A percentile compares a stretch with the other conserved stretches of the same genome.
Conservation (phyloP, 2,797 vertebrate species). For the Eremophila alpestris region DNA sequence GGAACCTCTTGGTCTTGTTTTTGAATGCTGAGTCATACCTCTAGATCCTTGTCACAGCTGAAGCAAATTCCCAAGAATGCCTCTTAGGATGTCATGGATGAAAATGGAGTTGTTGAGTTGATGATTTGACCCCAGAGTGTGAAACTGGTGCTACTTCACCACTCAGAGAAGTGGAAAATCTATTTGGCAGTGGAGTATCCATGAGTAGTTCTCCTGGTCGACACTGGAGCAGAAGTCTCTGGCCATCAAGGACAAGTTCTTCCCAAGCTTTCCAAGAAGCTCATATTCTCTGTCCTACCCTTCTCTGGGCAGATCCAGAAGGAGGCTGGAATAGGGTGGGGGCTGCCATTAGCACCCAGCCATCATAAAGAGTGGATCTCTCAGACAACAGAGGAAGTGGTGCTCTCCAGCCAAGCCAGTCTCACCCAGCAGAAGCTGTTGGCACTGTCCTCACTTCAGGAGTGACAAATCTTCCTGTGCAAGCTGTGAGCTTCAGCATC, state of each 20-base stretch:
- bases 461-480: background rate
- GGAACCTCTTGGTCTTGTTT: background rate
- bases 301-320: background rate
- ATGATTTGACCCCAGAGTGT: background rate
- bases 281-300: fast-evolving
- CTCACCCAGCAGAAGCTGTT: background rate
- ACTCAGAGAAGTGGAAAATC: background rate
- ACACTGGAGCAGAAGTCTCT: background rate
- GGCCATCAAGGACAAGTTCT: background rate
- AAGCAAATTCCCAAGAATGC: fast-evolving
- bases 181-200: background rate
- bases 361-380: fast-evolving
- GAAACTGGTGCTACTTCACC: background rate
- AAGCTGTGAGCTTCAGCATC: background rate
- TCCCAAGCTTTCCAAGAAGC: fast-evolving
- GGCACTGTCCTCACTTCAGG: background rate
- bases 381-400: fast-evolving
- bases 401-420: background rate
- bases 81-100: background rate
- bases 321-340: fast-evolving
- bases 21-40: background rate
- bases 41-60: background rate
- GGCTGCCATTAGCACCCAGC: background rate
- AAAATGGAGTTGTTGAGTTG: background rate
- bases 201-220: fast-evolving